Evolutionary conservation across 2,888 invertebrate species (phyloP).

Genomic region (Aspidiotus rigidus): DNA sequence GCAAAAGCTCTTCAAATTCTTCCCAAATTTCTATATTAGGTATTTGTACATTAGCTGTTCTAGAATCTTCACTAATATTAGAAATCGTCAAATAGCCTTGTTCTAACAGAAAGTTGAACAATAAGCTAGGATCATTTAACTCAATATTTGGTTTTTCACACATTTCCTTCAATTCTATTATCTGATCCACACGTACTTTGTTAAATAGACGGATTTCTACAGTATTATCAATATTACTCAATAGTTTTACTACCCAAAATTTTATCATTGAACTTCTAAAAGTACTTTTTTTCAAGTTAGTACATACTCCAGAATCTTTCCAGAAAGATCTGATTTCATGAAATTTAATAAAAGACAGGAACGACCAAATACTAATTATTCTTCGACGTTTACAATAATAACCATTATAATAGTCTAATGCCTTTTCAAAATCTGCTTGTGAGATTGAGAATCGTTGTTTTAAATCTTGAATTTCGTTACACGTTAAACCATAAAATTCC

Average conservation of each 20-base stretch:
- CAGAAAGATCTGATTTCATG: background rate
- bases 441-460: background rate
- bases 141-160: slow-evolving; percentile 11
- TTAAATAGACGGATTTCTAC: slow-evolving; percentile 4
- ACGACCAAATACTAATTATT: slow-evolving; percentile 8
- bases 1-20: slow-evolving; percentile 10
- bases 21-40: slow-evolving; percentile 6
- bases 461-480: slow-evolving; percentile 3
- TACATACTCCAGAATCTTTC: slow-evolving; percentile 1
- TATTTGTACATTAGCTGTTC: slow-evolving; percentile 5
- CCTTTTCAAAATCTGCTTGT: background rate
- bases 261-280: slow-evolving; percentile 8
- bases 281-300: background rate
- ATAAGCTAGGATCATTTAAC: slow-evolving; percentile 10
- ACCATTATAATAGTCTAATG: slow-evolving; percentile 8
- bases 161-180: slow-evolving; percentile 11
- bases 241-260: slow-evolving; percentile 14
- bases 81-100: slow-evolving; percentile 12
- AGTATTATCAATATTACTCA: slow-evolving; percentile 12
- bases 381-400: slow-evolving; percentile 1
- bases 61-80: background rate
- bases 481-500: slow-evolving; percentile 6
- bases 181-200: background rate
- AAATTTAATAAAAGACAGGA: slow-evolving; percentile 1
- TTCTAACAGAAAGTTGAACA: slow-evolving; percentile 14